Evolutionary conservation across 2,113 vertebrate genomes (phyloP).

Genomic region (Eleginops maclovinus): DNA sequence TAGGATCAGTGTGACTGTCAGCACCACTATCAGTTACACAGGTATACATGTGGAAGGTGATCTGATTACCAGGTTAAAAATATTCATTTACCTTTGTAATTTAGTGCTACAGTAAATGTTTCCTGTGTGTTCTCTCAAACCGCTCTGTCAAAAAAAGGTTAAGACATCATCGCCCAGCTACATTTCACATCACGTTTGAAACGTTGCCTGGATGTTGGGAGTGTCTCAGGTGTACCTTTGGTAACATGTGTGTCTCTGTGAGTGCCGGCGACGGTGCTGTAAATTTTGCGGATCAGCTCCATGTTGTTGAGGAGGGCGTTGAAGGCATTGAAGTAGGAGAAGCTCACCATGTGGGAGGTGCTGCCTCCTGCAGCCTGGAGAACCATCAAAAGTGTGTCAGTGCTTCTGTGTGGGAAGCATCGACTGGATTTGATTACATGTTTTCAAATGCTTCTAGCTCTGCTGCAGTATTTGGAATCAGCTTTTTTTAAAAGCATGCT

Average conservation of each 20-base stretch:
- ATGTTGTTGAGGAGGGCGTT: slow-evolving; percentile 98
- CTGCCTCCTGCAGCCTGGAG: slow-evolving; percentile 93
- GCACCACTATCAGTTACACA: slow-evolving; percentile 50
- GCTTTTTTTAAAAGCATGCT: background rate
- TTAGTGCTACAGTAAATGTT: slow-evolving; percentile 78
- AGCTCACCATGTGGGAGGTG: slow-evolving; percentile 97
- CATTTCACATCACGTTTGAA: slow-evolving; percentile 52
- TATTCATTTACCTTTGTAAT: slow-evolving; percentile 74
- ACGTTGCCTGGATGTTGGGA: background rate
- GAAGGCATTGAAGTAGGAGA: slow-evolving; percentile 99
- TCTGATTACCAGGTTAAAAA: slow-evolving; percentile 60
- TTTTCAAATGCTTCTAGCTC: background rate
- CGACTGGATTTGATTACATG: background rate
- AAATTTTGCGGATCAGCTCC: slow-evolving; percentile 97
- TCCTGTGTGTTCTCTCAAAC: slow-evolving; percentile 73
- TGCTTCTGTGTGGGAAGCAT: background rate
- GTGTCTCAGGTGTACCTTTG: slow-evolving; percentile 87
- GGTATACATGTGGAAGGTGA: slow-evolving; percentile 55
- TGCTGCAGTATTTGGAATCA: background rate
- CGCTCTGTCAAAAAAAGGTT: slow-evolving; percentile 77
- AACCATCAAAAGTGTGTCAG: slow-evolving; percentile 40
- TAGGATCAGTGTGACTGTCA: slow-evolving; percentile 57
- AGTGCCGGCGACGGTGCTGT: slow-evolving; percentile 92
- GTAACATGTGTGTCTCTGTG: slow-evolving; percentile 93
- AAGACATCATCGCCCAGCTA: slow-evolving; percentile 63